These are phyloP conservation scores for Parambassis ranga DNA, from an alignment of 2,797 vertebrate genomes.

Conservation along the genomic window DNA sequence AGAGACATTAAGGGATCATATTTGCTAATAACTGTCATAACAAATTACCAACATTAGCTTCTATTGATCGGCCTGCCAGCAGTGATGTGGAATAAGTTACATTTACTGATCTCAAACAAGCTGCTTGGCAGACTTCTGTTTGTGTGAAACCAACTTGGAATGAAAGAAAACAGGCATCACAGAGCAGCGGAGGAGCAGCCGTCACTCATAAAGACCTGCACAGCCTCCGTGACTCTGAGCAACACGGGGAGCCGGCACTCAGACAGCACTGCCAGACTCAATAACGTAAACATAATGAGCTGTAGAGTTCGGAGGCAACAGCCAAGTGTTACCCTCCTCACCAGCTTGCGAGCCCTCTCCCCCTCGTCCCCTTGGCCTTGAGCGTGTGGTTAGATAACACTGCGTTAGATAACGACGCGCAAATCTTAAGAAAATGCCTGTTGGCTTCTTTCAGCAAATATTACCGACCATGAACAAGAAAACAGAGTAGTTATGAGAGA, in stretches of 20 bases:
- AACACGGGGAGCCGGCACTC: slow-evolving; percentile 17
- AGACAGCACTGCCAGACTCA: slow-evolving; percentile 46
- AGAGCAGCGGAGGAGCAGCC: slow-evolving; percentile 11
- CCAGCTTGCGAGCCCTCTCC: slow-evolving; percentile 36
- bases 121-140: neutral
- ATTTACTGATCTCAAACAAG: neutral
- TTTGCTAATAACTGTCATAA: too few relatives aligned
- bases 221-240: slow-evolving; percentile 24
- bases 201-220: slow-evolving; percentile 33
- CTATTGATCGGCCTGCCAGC: too few relatives aligned
- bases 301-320: slow-evolving; percentile 35
- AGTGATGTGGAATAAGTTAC: neutral
- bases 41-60: too few relatives aligned
- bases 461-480: slow-evolving; percentile 32
- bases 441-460: slow-evolving; percentile 47
- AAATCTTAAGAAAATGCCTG: slow-evolving; percentile 43
- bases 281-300: slow-evolving; percentile 45
- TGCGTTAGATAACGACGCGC: slow-evolving; percentile 48
- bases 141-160: neutral
- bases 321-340: slow-evolving; percentile 42
- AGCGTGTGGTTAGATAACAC: slow-evolving; percentile 63
- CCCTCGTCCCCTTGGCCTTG: slow-evolving; percentile 32
- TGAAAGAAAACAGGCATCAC: neutral
- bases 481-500: slow-evolving; percentile 20
- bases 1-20: too few relatives aligned